Evolutionary conservation across 64 coral and sea anemone genomes (phyloP), one percentile per base, ranked within the genome.

Genomic region (Montipora capricornis): DNA sequence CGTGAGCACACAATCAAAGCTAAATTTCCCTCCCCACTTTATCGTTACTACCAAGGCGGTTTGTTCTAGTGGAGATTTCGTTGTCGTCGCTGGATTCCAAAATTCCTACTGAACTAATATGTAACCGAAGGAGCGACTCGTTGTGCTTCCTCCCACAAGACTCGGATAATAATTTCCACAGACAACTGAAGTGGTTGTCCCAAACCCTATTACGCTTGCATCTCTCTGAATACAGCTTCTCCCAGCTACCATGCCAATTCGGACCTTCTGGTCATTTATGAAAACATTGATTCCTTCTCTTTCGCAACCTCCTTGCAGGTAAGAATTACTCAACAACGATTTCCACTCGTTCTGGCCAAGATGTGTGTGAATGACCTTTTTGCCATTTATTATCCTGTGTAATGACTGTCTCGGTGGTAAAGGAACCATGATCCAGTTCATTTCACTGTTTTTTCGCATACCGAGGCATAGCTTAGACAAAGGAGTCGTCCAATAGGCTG

Each of bases 391-490:
- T 37, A 84, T 44, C 59, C 60, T 68, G 81, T 67, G 81, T 9
- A 68, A 16, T 10, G 11, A 64, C 8, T 68, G 37, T 29, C 26
- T 29, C 0, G 13, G 60, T 11, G 16, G 0, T 3, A 20, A 6
- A 5, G 14, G 13, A 68, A 68, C 60, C 14, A 82, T 8, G 15
- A 86, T 20, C 90, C 81, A 92, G 71, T 53, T 92, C 22, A 57
- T 49, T 64, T 73, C n/a, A 6, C 11, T 93, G 14, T 44, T 47
- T 20, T 14, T 78, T 55, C 69, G 61, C 91, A 93, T 93, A 14
- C 91, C 91, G 10, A 93, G 57, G 13, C 90, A 92, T 8, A 92
- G 68, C 26, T 84, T 92, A 14, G 67, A 85, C 68, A 77, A 73
- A 2, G 90, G 4, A 55, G 74, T 61, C 10, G 22, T 80, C 88